Conservation (phyloP, 2,888 invertebrate genomes). For the Apotomis betuletana region DNA sequence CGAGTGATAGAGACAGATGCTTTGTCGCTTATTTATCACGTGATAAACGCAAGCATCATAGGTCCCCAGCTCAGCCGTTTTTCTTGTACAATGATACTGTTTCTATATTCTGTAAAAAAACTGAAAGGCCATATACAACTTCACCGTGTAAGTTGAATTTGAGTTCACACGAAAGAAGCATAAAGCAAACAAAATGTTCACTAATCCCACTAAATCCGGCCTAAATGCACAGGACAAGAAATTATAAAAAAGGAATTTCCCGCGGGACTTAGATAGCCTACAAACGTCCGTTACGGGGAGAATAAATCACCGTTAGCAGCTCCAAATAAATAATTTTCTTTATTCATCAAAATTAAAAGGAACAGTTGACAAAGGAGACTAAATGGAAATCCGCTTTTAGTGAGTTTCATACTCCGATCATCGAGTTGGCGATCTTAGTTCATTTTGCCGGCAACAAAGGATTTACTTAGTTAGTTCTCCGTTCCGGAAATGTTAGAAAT, state of each 20-base stretch:
- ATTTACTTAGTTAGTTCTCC: slow-evolving; percentile 17
- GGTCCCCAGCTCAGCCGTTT: too few relatives aligned
- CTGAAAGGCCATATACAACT: neutral
- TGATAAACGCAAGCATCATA: too few relatives aligned
- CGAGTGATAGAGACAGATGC: too few relatives aligned
- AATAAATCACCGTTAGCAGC: slow-evolving; percentile 78
- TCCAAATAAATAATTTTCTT: slow-evolving; percentile 82
- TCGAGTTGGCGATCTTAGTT: slow-evolving; percentile 56
- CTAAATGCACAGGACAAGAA: slow-evolving; percentile 61
- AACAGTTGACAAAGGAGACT: slow-evolving; percentile 79
- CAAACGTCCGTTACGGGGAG: slow-evolving; percentile 69
- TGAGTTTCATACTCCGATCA: slow-evolving; percentile 64
- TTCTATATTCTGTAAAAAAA: too few relatives aligned
- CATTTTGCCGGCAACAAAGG: slow-evolving; percentile 57
- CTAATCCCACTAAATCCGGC: slow-evolving; percentile 47
- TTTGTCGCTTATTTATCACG: too few relatives aligned
- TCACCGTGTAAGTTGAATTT: neutral
- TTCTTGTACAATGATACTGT: too few relatives aligned
- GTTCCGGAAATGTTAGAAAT: slow-evolving; percentile 30
- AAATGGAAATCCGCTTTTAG: slow-evolving; percentile 77
- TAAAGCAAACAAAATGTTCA: slow-evolving; percentile 33
- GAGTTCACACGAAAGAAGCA: slow-evolving; percentile 16
- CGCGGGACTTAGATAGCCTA: slow-evolving; percentile 63
- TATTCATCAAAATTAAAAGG: slow-evolving; percentile 83
- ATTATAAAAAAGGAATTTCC: slow-evolving; percentile 73